Base-by-base conservation (phyloP, 2,797 vertebrate genomes). In the Malacoraja senta region DNA sequence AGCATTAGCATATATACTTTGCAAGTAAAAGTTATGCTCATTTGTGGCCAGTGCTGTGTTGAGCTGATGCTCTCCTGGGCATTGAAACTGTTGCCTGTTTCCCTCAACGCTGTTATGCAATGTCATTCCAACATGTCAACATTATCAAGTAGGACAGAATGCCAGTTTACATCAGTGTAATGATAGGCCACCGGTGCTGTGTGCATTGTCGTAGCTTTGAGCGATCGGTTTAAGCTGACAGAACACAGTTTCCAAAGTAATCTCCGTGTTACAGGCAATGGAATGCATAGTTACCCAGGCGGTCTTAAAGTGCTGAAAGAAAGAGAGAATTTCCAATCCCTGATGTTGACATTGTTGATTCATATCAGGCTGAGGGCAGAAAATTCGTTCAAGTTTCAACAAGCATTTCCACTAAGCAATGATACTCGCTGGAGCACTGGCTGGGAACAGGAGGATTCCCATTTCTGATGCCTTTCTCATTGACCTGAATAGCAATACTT, bases 121-220 rank as follows among this genome's bases (percentile, higher is more conserved):
- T 88, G 83, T 26, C 83, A 88, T 32, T 88, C 84, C 65, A 88
- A 68, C 35, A 21, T 88, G 61, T 35, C 84, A 35, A 63, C 26
- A 35, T 68, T 88, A 88, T 88, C 15, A 88, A 88, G 65, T n/a
- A 88, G 84, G 84, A 88, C 84, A 88, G 84, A 65, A 88, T 68
- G 84, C n/a, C 84, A 88, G n/a, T 88, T 65, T 65, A 68, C 1
- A 65, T 88, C 61, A 88, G 35, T 17, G 65, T 35, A 88, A 68
- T 63, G 63, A 68, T 8, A 68, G 84, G 84, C 61, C 84, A 35
- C 61, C 61, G 29, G 13, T n/a, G 58, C 58, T n/a, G 58, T n/a
- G 24, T 61, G 13, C 80, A 29, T 84, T n/a, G n/a, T 32, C 53
- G 8, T 86, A 6, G n/a, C 61, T n/a, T 65, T 35, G 8, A 88